Base-by-base conservation (phyloP, 2,113 vertebrate genomes). In the Plectropomus leopardus region DNA sequence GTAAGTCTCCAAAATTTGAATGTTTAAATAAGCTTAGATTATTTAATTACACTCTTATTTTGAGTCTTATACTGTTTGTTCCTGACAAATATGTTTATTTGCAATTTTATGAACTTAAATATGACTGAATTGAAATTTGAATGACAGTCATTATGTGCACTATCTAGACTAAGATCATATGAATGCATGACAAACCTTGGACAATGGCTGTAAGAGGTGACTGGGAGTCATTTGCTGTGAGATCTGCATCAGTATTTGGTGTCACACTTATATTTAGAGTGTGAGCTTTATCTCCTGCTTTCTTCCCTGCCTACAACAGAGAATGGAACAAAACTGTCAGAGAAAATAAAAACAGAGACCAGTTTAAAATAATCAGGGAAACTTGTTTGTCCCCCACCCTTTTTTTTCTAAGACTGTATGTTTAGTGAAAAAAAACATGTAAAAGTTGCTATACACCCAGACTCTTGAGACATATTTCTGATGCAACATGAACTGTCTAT, bases 211-310 rank as follows among this genome's bases (percentile, higher is more conserved):
- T 67, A 36, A 76, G 34, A 70, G 85, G 54, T 69, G 83, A 47
- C 40, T 84, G 71, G 36, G 78, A 75, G 66, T 72, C 58, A 21
- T 45, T 76, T 50, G 48, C 48, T 26, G 66, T 73, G 48, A 59
- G 61, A 28, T 28, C 23, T 75, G 40, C 17, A 68, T 83, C 55
- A 50, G 83, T 76, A 26, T 86, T 68, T 1, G 7, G 70, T 69
- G 79, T 90, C 88, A 76, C 5, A 50, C 83, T 6, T 85, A 85
- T 79, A 89, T 90, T 89, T 90, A 68, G 81, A 60, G 42, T 21
- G 3, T 73, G 80, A 77, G 42, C 48, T 40, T 66, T 44, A 77
- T 83, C 85, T 26, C 76, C 84, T 60, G 55, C 50, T 81, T 68
- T 69, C n/a, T 75, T 32, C 75, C 26, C 68, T 16, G 1, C 76